Evolutionary conservation across 2,888 invertebrate genomes (phyloP), one percentile per base, ranked within the genome.

Genomic region (Hyppa rectilinea): DNA sequence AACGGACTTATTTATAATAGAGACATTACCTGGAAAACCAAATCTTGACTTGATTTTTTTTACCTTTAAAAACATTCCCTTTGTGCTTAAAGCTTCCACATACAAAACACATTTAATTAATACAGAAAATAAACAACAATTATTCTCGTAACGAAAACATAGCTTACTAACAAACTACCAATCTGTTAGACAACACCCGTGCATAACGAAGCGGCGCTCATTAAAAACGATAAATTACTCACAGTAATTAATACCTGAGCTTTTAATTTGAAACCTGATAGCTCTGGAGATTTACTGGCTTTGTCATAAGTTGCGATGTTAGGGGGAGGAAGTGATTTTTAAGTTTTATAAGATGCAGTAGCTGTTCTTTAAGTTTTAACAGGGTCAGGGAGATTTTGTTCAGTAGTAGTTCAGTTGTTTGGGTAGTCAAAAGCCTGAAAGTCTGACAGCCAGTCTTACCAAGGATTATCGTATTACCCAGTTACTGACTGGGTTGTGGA

Each of bases 181-280:
- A 68, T 58, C 17, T 63, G 67, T 75, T 83, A 84, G n/a, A 47
- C 38, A 58, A 84, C 58, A 81, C 80, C 74, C 60, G 59, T 83
- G 80, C 77, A 83, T 85, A 81, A 83, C 75, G 84, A 77, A 85
- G 31, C 59, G 38, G 40, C 58, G 59, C 81, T 86, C 85, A 86
- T 85, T 85, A 86, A 82, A 86, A 84, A 75, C 83, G 75, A 84
- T 80, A 83, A 84, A 78, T 84, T 78, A 83, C 82, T 81, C 65
- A 17, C 59, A 81, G 84, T 83, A 81, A 87, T 84, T 80, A 80
- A 87, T 81, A 87, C 83, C 84, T 79, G 62, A 53, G 83, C 62
- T 81, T 84, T 85, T 85, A 86, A 87, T 87, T 87, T 84, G 87
- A 78, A 84, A 87, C 63, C 14, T n/a, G 82, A 87, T 78, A 65